Evolutionary conservation across 2,113 vertebrate species (phyloP), one percentile per base, ranked within the genome.

Genomic region (Chaetops frenatus): DNA sequence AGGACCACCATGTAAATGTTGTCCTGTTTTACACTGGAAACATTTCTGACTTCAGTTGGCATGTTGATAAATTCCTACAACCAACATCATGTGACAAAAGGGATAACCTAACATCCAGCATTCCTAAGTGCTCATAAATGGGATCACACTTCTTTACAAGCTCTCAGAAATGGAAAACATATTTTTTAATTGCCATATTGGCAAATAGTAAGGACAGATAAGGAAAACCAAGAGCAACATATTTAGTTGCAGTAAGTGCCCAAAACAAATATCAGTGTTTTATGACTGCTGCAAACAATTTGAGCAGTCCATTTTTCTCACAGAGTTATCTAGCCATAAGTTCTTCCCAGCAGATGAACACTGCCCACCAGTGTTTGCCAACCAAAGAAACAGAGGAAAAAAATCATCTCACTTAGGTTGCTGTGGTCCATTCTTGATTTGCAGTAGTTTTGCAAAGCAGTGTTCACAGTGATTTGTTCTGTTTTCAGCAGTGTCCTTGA

Each of bases 401-500:
- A 44, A 1, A n/a, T n/a, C 50, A 81, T 64, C 11, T 6, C 66
- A n/a, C 25, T 70, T 69, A 67, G 27, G 42, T 91, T 92, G 27
- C 48, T 88, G 50, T 40, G 69, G 23, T 77, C 42, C 67, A 77
- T 84, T 92, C 88, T 67, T 69, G 74, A 87, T 88, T 96, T 94
- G 85, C 91, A 97, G 92, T 90, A 94, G 85, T 95, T 98, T 96
- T 97, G 93, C 90, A 91, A 64, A 93, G 93, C 92, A 95, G 62
- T 61, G 62, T 97, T 96, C 73, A 8, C 73, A 94, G 94, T 84
- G 82, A 88, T 92, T 97, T 93, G 57, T 94, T 93, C 95, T 85
- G 90, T 94, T 92, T 98, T 94, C 96, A 92, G 83, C 60, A 53
- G 94, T 95, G 95, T 96, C 95, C 95, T 82, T 96, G 95, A 93